phyloP scores from a whole-genome alignment of 2,113 vertebrate species.

The Myiopsitta monachus region DNA sequence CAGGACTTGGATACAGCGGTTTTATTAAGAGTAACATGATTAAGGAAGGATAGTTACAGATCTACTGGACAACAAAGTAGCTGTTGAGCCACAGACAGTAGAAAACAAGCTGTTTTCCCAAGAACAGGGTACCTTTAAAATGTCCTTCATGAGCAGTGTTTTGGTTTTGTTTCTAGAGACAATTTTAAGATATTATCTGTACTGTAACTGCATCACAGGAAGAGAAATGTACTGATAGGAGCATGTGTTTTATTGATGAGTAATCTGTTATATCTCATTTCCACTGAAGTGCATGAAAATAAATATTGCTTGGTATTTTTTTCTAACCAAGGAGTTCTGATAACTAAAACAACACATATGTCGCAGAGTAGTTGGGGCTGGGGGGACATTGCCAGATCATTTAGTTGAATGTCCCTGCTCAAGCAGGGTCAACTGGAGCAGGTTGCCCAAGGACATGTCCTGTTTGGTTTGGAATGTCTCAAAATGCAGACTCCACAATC shows the following conservation, averaged over 20 bases:
- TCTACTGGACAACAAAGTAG: not conserved
- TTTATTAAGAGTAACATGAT: not conserved
- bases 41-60: not conserved
- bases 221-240: not conserved
- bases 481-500: not conserved
- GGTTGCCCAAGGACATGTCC: not conserved
- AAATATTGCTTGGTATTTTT: not conserved
- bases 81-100: not conserved
- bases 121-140: not conserved
- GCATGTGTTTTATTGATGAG: not conserved
- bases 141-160: not conserved
- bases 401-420: not conserved
- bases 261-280: not conserved
- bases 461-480: not conserved
- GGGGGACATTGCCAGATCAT: not conserved
- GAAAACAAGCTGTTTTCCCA: not conserved
- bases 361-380: not conserved
- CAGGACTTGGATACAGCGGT: not conserved
- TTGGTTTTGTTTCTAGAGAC: not conserved
- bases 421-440: not conserved
- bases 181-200: not conserved
- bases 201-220: not conserved
- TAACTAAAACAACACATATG: not conserved
- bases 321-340: not conserved
- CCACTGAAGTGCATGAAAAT: not conserved